phyloP scores from a whole-genome alignment of 1,140 invertebrate genomes.

The Melanaphis sacchari region DNA sequence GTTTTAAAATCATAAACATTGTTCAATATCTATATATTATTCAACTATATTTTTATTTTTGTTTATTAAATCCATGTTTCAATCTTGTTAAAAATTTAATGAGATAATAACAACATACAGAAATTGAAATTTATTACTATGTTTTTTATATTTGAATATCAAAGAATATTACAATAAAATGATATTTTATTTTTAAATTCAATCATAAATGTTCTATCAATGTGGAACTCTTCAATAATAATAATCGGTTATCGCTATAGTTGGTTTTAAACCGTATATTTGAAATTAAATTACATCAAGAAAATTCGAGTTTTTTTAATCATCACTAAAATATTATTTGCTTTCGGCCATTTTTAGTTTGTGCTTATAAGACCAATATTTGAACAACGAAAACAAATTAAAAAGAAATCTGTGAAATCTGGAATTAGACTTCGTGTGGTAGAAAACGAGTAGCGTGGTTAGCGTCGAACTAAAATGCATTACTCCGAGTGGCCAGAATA shows the following conservation, averaged over 20 bases:
- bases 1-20: not conserved
- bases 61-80: not conserved
- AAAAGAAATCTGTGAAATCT: not conserved
- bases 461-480: not conserved
- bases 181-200: not conserved
- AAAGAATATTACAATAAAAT: not conserved
- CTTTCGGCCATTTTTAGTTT: not conserved
- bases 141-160: not conserved
- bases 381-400: not conserved
- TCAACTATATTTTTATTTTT: not conserved
- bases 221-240: not conserved
- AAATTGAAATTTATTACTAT: not conserved
- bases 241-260: not conserved
- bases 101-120: not conserved
- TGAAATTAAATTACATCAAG: not conserved
- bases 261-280: not conserved
- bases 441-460: not conserved
- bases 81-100: too few species aligned
- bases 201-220: not conserved
- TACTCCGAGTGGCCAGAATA: not conserved
- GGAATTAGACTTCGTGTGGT: not conserved
- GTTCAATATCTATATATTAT: not conserved
- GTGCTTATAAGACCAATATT: not conserved
- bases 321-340: not conserved
- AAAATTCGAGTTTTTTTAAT: not conserved